A percentile compares a stretch with the other conserved stretches of the same genome.
phyloP scores from a whole-genome alignment of 2,797 vertebrate genomes.

The Lagodon rhomboides region DNA sequence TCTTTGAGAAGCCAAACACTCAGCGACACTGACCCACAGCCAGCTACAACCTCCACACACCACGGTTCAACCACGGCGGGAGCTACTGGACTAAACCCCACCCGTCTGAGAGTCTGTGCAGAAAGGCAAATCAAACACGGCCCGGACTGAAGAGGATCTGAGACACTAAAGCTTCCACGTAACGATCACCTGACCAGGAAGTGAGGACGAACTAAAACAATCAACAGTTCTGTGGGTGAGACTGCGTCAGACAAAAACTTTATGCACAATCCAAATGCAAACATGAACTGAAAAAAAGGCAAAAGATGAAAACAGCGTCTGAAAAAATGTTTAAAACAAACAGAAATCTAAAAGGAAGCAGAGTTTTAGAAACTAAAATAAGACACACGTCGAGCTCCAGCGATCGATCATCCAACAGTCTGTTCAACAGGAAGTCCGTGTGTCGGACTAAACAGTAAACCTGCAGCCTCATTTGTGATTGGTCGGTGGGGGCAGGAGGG shows the following conservation, averaged over 20 bases:
- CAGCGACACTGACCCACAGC: slow-evolving; percentile 2
- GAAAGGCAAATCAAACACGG: slow-evolving; percentile 37
- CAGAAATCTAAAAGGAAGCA: slow-evolving; percentile 38
- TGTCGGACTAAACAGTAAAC: neutral
- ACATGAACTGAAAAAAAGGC: slow-evolving; percentile 22
- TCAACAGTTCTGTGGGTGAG: slow-evolving; percentile 33
- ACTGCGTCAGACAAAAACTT: slow-evolving; percentile 46
- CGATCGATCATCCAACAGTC: neutral
- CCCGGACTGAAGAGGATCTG: slow-evolving; percentile 17
- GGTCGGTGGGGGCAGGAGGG: slow-evolving; percentile 74
- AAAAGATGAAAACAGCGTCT: slow-evolving; percentile 13
- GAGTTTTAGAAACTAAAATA: slow-evolving; percentile 45
- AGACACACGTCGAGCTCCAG: slow-evolving; percentile 36
- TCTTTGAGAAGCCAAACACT: slow-evolving; percentile 9
- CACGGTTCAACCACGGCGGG: slow-evolving; percentile 47
- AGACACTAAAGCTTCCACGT: slow-evolving; percentile 22
- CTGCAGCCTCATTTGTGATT: slow-evolving; percentile 76
- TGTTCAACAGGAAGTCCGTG: neutral
- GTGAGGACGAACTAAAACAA: slow-evolving; percentile 33
- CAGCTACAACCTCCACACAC: slow-evolving; percentile 13
- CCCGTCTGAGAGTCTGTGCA: slow-evolving; percentile 17
- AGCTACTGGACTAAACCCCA: slow-evolving; percentile 21
- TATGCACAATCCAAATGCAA: slow-evolving; percentile 46
- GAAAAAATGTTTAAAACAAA: slow-evolving; percentile 30
- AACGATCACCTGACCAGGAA: slow-evolving; percentile 34